phyloP scores from a whole-genome alignment of 2,888 invertebrate species.

The Drosophila engyochracea region DNA sequence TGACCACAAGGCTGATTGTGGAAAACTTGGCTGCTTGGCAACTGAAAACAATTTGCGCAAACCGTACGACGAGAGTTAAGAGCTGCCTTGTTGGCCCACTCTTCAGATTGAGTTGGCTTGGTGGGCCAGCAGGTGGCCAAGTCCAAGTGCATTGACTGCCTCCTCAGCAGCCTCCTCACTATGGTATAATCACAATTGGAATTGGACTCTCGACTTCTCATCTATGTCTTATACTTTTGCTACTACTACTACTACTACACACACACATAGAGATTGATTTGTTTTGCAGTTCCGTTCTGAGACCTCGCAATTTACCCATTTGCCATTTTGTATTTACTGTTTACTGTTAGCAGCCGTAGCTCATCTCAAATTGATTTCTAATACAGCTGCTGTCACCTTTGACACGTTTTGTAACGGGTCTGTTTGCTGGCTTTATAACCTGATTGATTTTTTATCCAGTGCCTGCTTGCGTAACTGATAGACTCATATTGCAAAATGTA shows the following conservation, averaged over 20 bases:
- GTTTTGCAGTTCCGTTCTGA: constrained; percentile 65
- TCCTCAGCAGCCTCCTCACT: constrained; percentile 22
- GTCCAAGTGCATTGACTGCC: constrained; percentile 75
- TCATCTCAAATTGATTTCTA: constrained; percentile 74
- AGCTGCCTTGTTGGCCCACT: constrained; percentile 28
- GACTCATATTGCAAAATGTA: neutral
- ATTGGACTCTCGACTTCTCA: constrained; percentile 38
- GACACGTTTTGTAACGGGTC: constrained; percentile 70
- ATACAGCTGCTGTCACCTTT: constrained; percentile 75
- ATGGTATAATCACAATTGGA: constrained; percentile 56
- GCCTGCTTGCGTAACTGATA: constrained; percentile 16
- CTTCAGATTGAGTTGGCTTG: constrained; percentile 52
- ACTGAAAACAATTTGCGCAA: constrained; percentile 76
- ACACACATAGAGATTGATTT: constrained; percentile 68
- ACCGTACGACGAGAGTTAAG: constrained; percentile 58
- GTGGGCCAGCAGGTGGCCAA: constrained; percentile 61
- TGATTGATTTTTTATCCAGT: constrained; percentile 53
- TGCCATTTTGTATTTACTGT: constrained; percentile 45
- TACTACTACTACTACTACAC: constrained; percentile 18
- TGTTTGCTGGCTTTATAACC: neutral
- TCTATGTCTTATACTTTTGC: constrained; percentile 1
- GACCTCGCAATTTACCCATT: constrained; percentile 47
- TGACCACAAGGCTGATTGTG: constrained; percentile 75
- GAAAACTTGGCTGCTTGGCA: constrained; percentile 56
- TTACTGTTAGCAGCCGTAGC: constrained; percentile 69